Conservation (phyloP, 2,888 invertebrate genomes). For the Lepidocyrtoides sp. region DNA sequence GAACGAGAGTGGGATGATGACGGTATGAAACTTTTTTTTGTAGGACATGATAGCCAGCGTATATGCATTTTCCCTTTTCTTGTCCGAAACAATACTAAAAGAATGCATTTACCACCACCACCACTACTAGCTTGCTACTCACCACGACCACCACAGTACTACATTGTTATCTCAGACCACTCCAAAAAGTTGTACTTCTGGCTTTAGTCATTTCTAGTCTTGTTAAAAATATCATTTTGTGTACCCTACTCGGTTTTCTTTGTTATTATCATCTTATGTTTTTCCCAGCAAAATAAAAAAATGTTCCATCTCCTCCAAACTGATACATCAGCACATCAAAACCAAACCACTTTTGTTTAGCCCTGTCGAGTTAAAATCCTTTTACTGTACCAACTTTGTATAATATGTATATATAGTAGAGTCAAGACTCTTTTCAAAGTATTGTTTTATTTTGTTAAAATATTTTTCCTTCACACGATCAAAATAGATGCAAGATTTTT, state of each 20-base stretch:
- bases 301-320: too few relatives aligned
- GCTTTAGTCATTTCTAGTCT: too few relatives aligned
- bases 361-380: not conserved
- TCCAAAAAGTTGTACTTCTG: not conserved
- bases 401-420: conserved; percentile 18
- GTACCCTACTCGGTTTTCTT: not conserved
- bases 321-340: too few relatives aligned
- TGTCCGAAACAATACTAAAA: conserved; percentile 42
- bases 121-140: not conserved
- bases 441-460: too few relatives aligned
- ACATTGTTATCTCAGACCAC: not conserved
- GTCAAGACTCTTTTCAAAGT: not conserved
- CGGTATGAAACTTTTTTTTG: conserved; percentile 55
- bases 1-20: not conserved
- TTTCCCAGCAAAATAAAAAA: not conserved
- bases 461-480: not conserved
- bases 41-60: conserved; percentile 39
- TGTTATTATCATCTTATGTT: not conserved
- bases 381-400: not conserved
- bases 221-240: too few relatives aligned
- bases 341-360: not conserved
- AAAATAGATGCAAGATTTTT: not conserved
- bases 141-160: not conserved
- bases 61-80: conserved; percentile 1
- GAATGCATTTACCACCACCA: too few relatives aligned